A percentile compares a stretch with the other conserved stretches of the same genome.
Conservation (phyloP, 2,113 vertebrate species). For the Anser cygnoides region DNA sequence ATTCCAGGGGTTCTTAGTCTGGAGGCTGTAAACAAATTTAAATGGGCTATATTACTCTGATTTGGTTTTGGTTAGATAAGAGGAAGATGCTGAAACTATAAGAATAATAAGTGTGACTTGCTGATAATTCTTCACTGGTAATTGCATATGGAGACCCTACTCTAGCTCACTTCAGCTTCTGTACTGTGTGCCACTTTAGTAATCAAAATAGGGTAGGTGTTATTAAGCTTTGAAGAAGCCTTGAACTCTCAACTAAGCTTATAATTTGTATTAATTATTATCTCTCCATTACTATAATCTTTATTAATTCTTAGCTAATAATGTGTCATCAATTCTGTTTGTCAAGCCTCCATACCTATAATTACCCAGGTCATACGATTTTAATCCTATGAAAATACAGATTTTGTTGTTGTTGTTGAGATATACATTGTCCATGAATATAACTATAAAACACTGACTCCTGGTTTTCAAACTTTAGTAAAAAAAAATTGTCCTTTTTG, state of each 20-base stretch:
- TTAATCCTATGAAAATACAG: not conserved
- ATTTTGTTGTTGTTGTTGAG: not conserved
- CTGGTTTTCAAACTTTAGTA: not conserved
- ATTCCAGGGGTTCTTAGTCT: not conserved
- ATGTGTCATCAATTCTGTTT: not conserved
- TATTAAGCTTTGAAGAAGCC: slow-evolving; percentile 38
- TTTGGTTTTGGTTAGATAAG: not conserved
- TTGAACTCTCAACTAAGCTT: slow-evolving; percentile 27
- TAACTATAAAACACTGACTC: not conserved
- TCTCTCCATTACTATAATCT: slow-evolving; percentile 23
- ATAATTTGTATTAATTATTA: slow-evolving; percentile 45
- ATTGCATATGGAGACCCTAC: not conserved
- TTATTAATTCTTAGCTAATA: not conserved
- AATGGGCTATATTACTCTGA: not conserved
- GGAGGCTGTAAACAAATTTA: not conserved
- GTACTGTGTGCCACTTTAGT: not conserved
- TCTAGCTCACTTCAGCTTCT: not conserved
- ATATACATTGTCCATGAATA: not conserved
- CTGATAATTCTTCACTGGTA: not conserved
- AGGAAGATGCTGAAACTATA: not conserved
- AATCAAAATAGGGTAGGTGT: not conserved
- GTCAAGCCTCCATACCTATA: not conserved
- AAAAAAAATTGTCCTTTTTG: not conserved
- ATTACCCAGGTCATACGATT: not conserved
- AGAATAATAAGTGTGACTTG: not conserved